These are phyloP conservation scores for Papilio xuthus DNA, from an alignment of 1,140 invertebrate species.

Conservation along the genomic window DNA sequence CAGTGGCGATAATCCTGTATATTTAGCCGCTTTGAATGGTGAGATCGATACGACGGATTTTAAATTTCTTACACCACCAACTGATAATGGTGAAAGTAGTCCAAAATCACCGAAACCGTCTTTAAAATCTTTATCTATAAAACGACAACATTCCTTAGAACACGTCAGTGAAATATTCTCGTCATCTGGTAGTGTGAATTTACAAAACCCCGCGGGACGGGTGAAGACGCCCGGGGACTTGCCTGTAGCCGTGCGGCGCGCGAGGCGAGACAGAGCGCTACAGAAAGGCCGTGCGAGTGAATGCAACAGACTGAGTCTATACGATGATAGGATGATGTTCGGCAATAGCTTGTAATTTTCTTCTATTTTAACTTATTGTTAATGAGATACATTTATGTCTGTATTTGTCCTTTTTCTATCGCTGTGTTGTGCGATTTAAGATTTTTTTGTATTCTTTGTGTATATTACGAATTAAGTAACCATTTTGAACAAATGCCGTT, in stretches of 20 bases:
- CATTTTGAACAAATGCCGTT: background rate
- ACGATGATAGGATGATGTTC: constrained; percentile 93
- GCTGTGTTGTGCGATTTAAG: constrained; percentile 21
- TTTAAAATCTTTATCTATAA: constrained; percentile 68
- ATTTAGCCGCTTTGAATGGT: constrained; percentile 70
- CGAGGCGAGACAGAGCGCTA: constrained; percentile 81
- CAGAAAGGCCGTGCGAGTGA: constrained; percentile 73
- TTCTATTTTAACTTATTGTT: constrained; percentile 35
- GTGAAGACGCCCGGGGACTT: constrained; percentile 92
- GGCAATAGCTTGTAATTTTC: constrained; percentile 75
- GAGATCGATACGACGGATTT: constrained; percentile 62
- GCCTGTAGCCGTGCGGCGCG: constrained; percentile 87
- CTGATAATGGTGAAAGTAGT: constrained; percentile 39
- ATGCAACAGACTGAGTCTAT: constrained; percentile 88
- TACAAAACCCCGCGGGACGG: constrained; percentile 88
- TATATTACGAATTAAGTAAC: background rate
- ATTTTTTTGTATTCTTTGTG: constrained; percentile 9
- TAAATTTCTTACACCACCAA: constrained; percentile 46
- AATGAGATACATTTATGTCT: constrained; percentile 34
- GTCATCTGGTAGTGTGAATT: constrained; percentile 81
- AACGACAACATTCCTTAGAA: constrained; percentile 84
- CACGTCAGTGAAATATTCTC: constrained; percentile 87
- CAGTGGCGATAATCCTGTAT: constrained; percentile 74
- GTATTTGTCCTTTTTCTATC: constrained; percentile 14
- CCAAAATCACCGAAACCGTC: constrained; percentile 62